Percentiles rank a stretch among this genome's conserved stretches.
Evolutionary conservation across 2,888 invertebrate genomes (phyloP).

Genomic region (Xylota segnis): DNA sequence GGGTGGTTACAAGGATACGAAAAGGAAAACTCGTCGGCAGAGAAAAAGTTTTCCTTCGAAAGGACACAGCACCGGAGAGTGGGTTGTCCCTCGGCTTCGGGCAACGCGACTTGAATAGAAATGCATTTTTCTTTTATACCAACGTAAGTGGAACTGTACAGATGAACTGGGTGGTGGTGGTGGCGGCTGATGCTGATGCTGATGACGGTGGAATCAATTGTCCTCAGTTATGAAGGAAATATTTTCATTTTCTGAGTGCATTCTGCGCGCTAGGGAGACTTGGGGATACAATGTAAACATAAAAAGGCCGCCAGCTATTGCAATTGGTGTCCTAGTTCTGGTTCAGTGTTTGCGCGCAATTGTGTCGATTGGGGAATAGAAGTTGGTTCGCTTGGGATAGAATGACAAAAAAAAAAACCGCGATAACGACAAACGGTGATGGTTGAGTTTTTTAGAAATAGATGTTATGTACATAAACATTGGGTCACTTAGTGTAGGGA

Average conservation of each 20-base stretch:
- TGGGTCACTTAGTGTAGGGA: neutral
- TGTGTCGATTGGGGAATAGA: slow-evolving; percentile 10
- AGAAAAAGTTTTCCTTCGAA: slow-evolving; percentile 46
- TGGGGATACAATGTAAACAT: slow-evolving; percentile 27
- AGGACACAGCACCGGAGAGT: slow-evolving; percentile 13
- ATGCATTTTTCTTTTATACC: slow-evolving; percentile 44
- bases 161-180: slow-evolving; percentile 4
- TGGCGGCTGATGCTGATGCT: too few species aligned
- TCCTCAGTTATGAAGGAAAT: slow-evolving; percentile 62
- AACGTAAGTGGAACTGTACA: slow-evolving; percentile 31
- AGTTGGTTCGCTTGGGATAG: slow-evolving; percentile 29
- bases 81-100: slow-evolving; percentile 2
- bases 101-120: slow-evolving; percentile 42
- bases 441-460: neutral
- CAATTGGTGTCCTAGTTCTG: slow-evolving; percentile 44
- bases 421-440: neutral
- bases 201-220: slow-evolving; percentile 51
- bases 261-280: slow-evolving; percentile 18
- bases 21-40: neutral
- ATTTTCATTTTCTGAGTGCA: slow-evolving; percentile 66
- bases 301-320: slow-evolving; percentile 34
- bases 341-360: slow-evolving; percentile 8
- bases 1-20: neutral
- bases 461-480: neutral
- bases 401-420: neutral